Evolutionary conservation across 2,113 vertebrate species (phyloP).

Genomic region (Lophura nycthemera): DNA sequence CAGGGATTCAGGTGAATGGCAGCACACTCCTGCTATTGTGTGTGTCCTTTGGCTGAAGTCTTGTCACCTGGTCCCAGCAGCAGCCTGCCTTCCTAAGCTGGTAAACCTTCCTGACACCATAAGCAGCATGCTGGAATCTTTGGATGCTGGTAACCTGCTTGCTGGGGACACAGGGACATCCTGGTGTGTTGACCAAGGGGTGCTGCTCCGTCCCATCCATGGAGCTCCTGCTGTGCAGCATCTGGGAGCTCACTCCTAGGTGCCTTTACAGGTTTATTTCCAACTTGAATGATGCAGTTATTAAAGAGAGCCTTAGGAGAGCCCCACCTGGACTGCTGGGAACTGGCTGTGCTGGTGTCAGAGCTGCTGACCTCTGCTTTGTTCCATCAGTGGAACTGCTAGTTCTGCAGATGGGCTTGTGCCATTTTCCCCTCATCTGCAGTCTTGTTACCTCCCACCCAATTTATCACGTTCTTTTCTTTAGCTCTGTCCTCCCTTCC

Average conservation of each 20-base stretch:
- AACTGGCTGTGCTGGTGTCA: not conserved
- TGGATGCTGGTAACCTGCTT: not conserved
- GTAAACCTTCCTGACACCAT: fast-evolving
- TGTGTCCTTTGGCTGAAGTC: not conserved
- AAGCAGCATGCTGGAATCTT: fast-evolving
- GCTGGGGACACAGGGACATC: not conserved
- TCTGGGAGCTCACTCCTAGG: not conserved
- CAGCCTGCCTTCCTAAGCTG: not conserved
- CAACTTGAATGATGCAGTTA: not conserved
- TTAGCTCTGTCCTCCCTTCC: not conserved
- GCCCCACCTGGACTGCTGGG: not conserved
- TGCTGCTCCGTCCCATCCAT: not conserved
- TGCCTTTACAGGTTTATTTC: not conserved
- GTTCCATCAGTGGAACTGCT: not conserved
- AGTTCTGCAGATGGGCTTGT: not conserved
- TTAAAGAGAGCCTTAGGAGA: not conserved
- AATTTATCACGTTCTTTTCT: not conserved
- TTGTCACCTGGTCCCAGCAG: not conserved
- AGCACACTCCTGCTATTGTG: no score
- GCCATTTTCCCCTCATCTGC: not conserved
- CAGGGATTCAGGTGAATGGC: not conserved
- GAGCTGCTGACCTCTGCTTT: not conserved
- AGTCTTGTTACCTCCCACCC: not conserved
- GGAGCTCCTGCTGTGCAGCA: not conserved
- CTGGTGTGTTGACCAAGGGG: not conserved